These are phyloP conservation scores for Axis porcinus DNA, from an alignment of 2,113 vertebrate genomes.

Conservation along the genomic window DNA sequence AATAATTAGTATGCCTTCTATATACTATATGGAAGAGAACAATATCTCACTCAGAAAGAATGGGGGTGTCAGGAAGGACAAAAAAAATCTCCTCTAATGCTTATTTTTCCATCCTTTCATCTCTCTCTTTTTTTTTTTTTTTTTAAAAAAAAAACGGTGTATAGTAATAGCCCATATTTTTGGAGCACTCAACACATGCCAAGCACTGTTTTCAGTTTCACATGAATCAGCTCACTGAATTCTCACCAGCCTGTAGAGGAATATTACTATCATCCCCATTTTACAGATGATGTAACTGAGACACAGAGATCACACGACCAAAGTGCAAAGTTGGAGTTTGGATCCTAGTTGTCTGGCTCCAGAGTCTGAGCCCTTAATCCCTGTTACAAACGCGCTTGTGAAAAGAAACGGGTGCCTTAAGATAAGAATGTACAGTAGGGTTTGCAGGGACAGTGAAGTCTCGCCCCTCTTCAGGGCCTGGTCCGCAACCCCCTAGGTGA, in stretches of 20 bases:
- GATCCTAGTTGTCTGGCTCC: neutral
- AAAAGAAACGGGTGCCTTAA: neutral
- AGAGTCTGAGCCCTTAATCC: neutral
- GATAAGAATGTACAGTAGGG: neutral
- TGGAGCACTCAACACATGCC: neutral
- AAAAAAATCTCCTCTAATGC: neutral
- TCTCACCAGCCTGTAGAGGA: neutral
- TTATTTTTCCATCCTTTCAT: neutral
- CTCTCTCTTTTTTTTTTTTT: neutral
- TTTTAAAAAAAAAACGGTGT: neutral
- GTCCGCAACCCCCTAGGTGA: neutral
- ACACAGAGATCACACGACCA: neutral
- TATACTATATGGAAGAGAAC: neutral
- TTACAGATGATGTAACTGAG: neutral
- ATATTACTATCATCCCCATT: neutral
- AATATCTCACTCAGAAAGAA: neutral
- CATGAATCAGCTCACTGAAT: neutral
- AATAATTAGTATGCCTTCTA: neutral
- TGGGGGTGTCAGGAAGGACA: neutral
- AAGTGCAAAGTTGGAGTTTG: neutral
- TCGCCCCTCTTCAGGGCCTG: neutral
- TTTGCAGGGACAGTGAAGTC: neutral
- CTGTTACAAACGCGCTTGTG: neutral
- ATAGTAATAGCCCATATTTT: neutral
- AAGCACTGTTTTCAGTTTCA: neutral